Conservation (phyloP, 2,888 invertebrate species). For the Amiota minor region DNA sequence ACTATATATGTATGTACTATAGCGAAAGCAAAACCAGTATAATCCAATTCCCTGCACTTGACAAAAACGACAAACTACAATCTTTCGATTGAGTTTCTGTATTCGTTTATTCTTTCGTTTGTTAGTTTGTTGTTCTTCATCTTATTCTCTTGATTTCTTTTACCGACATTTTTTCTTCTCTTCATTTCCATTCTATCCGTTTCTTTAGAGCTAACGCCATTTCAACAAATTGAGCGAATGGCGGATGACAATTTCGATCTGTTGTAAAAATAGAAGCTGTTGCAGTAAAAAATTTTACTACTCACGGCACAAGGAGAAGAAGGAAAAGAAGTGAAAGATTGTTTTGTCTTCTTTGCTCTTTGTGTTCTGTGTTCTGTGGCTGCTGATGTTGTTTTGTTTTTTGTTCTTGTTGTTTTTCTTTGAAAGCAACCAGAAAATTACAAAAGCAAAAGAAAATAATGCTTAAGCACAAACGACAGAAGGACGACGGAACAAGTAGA, state of each 20-base stretch:
- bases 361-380: neutral
- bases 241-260: conserved; percentile 68
- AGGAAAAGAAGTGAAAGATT: neutral
- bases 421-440: conserved; percentile 5
- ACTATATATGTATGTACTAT: conserved; percentile 9
- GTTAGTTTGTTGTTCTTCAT: no score
- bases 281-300: conserved; percentile 23
- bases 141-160: no score
- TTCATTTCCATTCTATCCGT: neutral
- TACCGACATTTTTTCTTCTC: neutral
- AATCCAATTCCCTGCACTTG: conserved; percentile 5
- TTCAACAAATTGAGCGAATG: conserved; percentile 69
- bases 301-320: no score
- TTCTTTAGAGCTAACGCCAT: conserved; percentile 11
- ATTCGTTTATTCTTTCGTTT: neutral
- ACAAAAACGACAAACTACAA: no score
- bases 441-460: conserved; percentile 3
- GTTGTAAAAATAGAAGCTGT: conserved; percentile 61
- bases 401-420: neutral
- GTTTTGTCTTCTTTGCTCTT: neutral
- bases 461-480: conserved; percentile 15
- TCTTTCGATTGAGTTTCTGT: neutral
- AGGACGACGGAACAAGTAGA: conserved; percentile 26
- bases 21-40: neutral
- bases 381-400: neutral